Conservation (phyloP, 2,113 vertebrate genomes). For the Tetraodon nigroviridis region DNA sequence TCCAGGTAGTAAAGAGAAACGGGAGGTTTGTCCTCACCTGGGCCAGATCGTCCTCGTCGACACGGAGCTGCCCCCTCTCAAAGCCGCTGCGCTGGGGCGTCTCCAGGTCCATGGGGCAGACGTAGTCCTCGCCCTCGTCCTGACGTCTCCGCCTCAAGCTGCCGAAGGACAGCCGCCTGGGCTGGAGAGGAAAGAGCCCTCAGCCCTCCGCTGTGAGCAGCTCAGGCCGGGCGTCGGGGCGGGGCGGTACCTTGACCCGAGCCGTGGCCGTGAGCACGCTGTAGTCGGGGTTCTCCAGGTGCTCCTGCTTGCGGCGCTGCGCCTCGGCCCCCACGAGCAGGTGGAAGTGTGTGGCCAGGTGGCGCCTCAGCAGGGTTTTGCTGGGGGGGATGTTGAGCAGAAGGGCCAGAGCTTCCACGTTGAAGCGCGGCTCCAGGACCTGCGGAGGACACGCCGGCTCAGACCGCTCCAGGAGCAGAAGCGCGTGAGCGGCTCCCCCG, state of each 20-base stretch:
- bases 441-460: slow-evolving; percentile 38
- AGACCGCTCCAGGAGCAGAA: not conserved
- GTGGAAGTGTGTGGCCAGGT: slow-evolving; percentile 94
- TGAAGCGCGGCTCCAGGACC: slow-evolving; percentile 96
- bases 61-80: slow-evolving; percentile 65
- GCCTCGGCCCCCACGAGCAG: slow-evolving; percentile 88
- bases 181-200: slow-evolving; percentile 67
- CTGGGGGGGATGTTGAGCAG: slow-evolving; percentile 93
- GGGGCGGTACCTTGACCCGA: slow-evolving; percentile 84
- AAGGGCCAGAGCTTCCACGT: slow-evolving; percentile 92
- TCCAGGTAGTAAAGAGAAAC: not conserved
- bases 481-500: not conserved
- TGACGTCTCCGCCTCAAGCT: slow-evolving; percentile 88
- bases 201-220: not conserved
- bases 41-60: slow-evolving; percentile 83
- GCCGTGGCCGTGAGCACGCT: slow-evolving; percentile 88
- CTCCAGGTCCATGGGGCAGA: slow-evolving; percentile 92
- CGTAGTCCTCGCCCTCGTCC: slow-evolving; percentile 87
- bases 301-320: slow-evolving; percentile 86
- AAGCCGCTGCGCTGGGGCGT: slow-evolving; percentile 76
- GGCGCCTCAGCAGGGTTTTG: slow-evolving; percentile 91
- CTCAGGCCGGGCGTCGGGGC: not conserved
- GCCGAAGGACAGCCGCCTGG: slow-evolving; percentile 86
- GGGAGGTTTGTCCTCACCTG: slow-evolving; percentile 64
- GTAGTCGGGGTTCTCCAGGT: slow-evolving; percentile 90